Evolutionary conservation across 2,113 vertebrate species (phyloP).

Genomic region (Patagioenas fasciata): DNA sequence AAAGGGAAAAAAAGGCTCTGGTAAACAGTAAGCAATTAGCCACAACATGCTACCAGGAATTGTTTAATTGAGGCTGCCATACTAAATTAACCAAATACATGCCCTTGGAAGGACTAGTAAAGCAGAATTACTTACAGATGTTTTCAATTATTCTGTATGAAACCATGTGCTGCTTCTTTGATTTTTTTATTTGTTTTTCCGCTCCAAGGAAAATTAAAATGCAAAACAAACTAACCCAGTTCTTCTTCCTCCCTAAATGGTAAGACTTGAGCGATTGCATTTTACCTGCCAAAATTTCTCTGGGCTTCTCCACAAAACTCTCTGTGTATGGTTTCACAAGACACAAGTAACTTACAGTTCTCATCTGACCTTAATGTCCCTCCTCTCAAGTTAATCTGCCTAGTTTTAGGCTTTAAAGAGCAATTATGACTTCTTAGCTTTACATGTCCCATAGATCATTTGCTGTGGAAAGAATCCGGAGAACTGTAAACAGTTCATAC

Average conservation of each 20-base stretch:
- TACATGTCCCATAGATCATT: neutral
- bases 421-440: neutral
- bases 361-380: neutral
- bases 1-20: constrained; percentile 62
- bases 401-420: neutral
- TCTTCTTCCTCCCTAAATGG: neutral
- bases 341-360: neutral
- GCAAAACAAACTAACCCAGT: neutral
- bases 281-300: neutral
- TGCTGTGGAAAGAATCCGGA: neutral
- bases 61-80: constrained; percentile 76
- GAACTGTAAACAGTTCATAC: neutral
- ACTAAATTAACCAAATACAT: constrained; percentile 72
- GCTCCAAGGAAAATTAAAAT: constrained; percentile 56
- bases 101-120: constrained; percentile 49
- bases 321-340: neutral
- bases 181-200: constrained; percentile 59
- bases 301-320: neutral
- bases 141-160: constrained; percentile 64
- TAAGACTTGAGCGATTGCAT: neutral
- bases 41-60: constrained; percentile 68
- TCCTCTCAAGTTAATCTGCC: constrained; percentile 10
- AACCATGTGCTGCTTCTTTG: constrained; percentile 56
- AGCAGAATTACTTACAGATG: constrained; percentile 63
- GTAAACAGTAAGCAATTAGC: constrained; percentile 75